Base-by-base conservation (phyloP, 2,797 vertebrate species). In the Melanotaenia parkinsoni region DNA sequence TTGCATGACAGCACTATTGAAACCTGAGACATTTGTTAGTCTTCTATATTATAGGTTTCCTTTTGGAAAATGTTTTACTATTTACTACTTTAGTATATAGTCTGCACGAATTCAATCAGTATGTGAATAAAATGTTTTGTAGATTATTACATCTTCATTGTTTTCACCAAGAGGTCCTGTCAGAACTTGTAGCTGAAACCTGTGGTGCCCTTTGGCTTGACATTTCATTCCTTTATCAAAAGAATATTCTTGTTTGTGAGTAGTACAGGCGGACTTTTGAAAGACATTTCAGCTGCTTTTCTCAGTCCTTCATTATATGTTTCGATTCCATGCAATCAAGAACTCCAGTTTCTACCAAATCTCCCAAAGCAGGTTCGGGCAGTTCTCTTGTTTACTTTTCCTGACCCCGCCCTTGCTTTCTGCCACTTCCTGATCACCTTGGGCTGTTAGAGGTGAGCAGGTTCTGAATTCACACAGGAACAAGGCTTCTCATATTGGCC, bases 401-500 rank as follows among this genome's bases (percentile, higher is more conserved):
- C 38, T 71, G 70, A 72, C 90, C 63, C 87, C 91, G 33, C 93
- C 92, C 85, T 70, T 76, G 65, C 53, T 68, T 75, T 58, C 68
- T 38, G 71, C 73, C 72, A 90, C 90, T 94, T 95, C 93, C 93
- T 93, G 91, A 72, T 92, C 90, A 91, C 89, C 91, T 93, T 87
- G 73, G 72, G 74, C 77, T 58, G 82, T 22, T 67, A 24, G 67
- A 86, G 84, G 86, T 90, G 87, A 89, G 85, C 86, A 75, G 72
- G 56, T 67, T 78, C 59, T 74, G 70, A 72, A 73, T 72, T 86
- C 72, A 70, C 75, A 72, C 67, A 58, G 73, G 24, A 24, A 20
- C 60, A 63, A 58, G 64, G 58, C 74, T 79, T n/a, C 63, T 22
- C 0, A 0, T 45, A 74, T 54, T 56, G 43, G 70, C 51, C 57